Evolutionary conservation across 2,797 vertebrate species (phyloP), one percentile per base, ranked within the genome.

Genomic region (Tarsius wallacei): DNA sequence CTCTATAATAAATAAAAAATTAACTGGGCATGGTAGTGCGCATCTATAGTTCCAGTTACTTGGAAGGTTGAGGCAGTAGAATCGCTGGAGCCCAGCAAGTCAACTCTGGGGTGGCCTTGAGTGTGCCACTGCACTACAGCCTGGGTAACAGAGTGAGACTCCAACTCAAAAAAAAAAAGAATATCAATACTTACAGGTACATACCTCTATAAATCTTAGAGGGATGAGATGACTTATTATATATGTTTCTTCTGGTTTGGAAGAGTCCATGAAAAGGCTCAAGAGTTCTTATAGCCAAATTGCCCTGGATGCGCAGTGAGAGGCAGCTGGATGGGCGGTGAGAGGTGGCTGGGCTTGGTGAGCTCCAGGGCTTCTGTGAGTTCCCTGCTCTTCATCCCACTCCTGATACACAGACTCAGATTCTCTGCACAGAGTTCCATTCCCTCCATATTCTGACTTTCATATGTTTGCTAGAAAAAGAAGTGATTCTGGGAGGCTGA

Each of bases 391-490:
- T 49, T 47, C 3, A 36, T 10, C 8, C 15, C 0, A 11, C 14
- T 21, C 51, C 21, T 26, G 26, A 12, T 21, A 31, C 3, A n/a
- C 33, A 88, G 49, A 31, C 51, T 61, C 49, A 13, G 36, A 90
- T 59, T 95, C 42, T 80, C 19, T 33, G 33, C 31, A 87, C 81
- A 74, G 83, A 97, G 49, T 95, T 86, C 73, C 68, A 28, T 81
- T 80, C 55, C 47, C 26, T 86, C 53, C 8, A 0, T 80, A 83
- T 86, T 94, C 76, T 66, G 24, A 90, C 87, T 94, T 96, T 93
- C 70, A 90, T 19, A 81, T 90, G 78, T 95, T 64, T 97, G 68
- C 88, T 85, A n/a, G 70, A 77, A 82, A 61, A 64, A 59, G 26
- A 55, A 51, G 49, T 86, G 76, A 93, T 89, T 19, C 57, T 42